Conservation (phyloP, 2,888 invertebrate species). For the Nymphalis urticae region DNA sequence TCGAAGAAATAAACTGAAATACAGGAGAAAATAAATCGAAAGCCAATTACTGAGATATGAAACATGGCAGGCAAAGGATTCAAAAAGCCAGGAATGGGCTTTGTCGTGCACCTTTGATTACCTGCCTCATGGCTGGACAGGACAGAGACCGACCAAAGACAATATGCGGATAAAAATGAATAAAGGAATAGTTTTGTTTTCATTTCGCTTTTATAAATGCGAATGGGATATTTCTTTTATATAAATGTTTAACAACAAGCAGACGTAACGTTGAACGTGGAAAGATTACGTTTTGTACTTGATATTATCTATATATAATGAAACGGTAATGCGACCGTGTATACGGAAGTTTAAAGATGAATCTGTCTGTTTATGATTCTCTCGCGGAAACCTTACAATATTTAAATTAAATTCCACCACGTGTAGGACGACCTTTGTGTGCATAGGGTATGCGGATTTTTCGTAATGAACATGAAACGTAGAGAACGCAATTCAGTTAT, state of each 20-base stretch:
- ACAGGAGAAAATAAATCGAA: slow-evolving; percentile 63
- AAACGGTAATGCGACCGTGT: neutral
- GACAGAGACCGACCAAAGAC: slow-evolving; percentile 46
- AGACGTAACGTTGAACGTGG: slow-evolving; percentile 27
- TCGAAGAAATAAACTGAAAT: slow-evolving; percentile 30
- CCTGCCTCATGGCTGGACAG: slow-evolving; percentile 49
- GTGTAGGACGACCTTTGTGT: neutral
- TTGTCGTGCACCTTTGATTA: slow-evolving; percentile 78
- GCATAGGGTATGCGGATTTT: neutral
- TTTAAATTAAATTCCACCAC: too few species aligned
- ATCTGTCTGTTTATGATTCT: too few species aligned
- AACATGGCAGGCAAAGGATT: slow-evolving; percentile 64
- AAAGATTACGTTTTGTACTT: slow-evolving; percentile 39
- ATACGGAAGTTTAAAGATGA: too few species aligned
- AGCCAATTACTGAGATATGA: slow-evolving; percentile 73
- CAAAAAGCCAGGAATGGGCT: slow-evolving; percentile 71
- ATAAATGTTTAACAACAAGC: slow-evolving; percentile 39
- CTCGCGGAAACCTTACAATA: too few species aligned
- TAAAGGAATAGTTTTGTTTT: slow-evolving; percentile 51
- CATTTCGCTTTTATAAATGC: slow-evolving; percentile 42
- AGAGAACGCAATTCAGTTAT: slow-evolving; percentile 9
- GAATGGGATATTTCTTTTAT: slow-evolving; percentile 40
- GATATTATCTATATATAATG: slow-evolving; percentile 16
- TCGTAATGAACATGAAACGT: slow-evolving; percentile 20
- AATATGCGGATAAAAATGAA: slow-evolving; percentile 51